Conservation (phyloP, 2,113 vertebrate genomes). For the Gobiocypris rarus region DNA sequence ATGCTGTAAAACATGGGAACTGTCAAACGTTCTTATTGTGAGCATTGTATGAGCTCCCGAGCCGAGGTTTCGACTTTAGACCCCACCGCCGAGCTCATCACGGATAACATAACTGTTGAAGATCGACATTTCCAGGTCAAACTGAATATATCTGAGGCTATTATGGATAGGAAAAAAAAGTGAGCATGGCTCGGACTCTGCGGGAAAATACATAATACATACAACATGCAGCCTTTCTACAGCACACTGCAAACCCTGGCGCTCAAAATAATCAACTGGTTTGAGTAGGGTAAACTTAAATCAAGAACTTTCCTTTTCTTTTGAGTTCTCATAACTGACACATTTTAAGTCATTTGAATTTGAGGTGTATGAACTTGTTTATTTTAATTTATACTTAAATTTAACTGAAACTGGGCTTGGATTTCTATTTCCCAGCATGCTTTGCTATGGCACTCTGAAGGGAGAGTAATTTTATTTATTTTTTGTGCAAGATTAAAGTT, state of each 20-base stretch:
- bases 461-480: too few species aligned
- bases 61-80: not conserved
- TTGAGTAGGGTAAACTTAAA: too few species aligned
- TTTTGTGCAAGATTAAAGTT: too few species aligned
- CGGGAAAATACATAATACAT: not conserved
- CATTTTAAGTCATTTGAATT: too few species aligned
- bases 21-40: constrained; percentile 21
- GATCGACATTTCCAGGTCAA: constrained; percentile 18
- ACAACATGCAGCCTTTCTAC: not conserved
- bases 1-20: constrained; percentile 56
- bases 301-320: too few species aligned
- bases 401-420: too few species aligned
- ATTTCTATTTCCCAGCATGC: too few species aligned
- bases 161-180: not conserved
- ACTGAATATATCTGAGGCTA: not conserved
- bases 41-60: constrained; percentile 12
- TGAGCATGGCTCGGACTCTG: not conserved
- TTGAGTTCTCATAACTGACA: too few species aligned
- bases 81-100: constrained; percentile 8
- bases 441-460: too few species aligned
- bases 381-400: too few species aligned
- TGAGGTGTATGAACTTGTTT: too few species aligned
- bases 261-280: too few species aligned
- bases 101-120: not conserved
- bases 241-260: not conserved